Evolutionary conservation across 2,113 vertebrate genomes (phyloP), one percentile per base, ranked within the genome.

Genomic region (Martes martes): DNA sequence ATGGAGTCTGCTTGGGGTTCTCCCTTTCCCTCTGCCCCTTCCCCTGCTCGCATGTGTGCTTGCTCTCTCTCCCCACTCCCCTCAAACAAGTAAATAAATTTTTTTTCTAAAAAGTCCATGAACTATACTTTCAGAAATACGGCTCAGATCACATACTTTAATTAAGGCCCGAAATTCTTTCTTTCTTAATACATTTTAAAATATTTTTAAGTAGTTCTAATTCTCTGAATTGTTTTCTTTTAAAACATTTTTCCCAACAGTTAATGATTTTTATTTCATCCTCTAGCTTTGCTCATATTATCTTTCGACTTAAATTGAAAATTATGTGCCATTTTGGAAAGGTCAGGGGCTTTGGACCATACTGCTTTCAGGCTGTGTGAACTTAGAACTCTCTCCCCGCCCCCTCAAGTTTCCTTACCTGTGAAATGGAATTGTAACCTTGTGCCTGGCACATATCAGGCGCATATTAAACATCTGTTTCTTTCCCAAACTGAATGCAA

Each of bases 151-250:
- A 24, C 28, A 3, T 21, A 11, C 18, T 71, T 69, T 74, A 31
- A 88, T 19, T 55, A 52, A 24, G 42, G 15, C 45, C 33, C 6
- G 89, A 36, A 39, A 28, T 52, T 82, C 5, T 69, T 23, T 92
- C 24, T 67, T 73, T 65, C 28, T 88, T 28, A 78, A 78, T 69
- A 39, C 15, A 39, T 24, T 69, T 89, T 52, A 42, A 91, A 91
- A 50, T 95, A 61, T 45, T 73, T 19, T 95, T 63, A 83, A 85
- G 76, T 28, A 98, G 59, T 61, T 90, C 79, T 76, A 57, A 65
- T 93, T 65, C 36, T 33, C 7, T 36, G 57, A 59, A 67, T 89
- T 84, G 50, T 86, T 95, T 89, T 94, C 31, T 97, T 79, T 92
- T 31, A 94, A 92, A 31, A 81, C 16, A 8, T 61, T 69, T 80